phyloP scores from a whole-genome alignment of 2,797 vertebrate genomes.

The Siniperca scherzeri region DNA sequence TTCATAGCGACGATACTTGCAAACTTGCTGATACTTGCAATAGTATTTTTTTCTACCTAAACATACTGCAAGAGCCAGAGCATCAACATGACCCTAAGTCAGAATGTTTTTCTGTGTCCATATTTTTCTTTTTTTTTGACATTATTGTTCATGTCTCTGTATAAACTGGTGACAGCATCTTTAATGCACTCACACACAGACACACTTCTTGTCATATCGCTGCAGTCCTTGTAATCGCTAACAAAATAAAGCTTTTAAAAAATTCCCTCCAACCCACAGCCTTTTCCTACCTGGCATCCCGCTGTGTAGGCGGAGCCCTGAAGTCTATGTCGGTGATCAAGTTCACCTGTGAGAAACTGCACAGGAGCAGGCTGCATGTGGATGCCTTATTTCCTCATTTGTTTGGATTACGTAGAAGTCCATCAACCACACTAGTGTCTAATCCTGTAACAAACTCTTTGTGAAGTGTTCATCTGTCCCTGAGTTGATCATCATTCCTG shows the following conservation, averaged over 20 bases:
- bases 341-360: constrained; percentile 56
- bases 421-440: constrained; percentile 30
- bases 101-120: not conserved
- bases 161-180: not conserved
- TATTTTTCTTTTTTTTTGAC: not conserved
- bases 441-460: constrained; percentile 36
- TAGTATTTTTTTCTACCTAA: not conserved
- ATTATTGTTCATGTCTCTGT: not conserved
- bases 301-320: constrained; percentile 51
- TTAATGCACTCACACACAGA: not conserved
- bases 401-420: constrained; percentile 43
- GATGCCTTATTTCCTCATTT: constrained; percentile 46
- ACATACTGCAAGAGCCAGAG: not conserved
- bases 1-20: not conserved
- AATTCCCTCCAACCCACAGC: not conserved
- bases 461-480: constrained; percentile 34
- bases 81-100: not conserved
- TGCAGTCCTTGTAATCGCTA: not conserved
- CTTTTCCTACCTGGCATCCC: constrained; percentile 67
- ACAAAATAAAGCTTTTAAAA: not conserved
- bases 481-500: constrained; percentile 56
- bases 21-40: not conserved
- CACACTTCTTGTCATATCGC: not conserved
- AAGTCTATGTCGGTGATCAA: constrained; percentile 48
- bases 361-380: constrained; percentile 52